phyloP scores from a whole-genome alignment of 1,140 invertebrate genomes.

The Melipona quadrifasciata region DNA sequence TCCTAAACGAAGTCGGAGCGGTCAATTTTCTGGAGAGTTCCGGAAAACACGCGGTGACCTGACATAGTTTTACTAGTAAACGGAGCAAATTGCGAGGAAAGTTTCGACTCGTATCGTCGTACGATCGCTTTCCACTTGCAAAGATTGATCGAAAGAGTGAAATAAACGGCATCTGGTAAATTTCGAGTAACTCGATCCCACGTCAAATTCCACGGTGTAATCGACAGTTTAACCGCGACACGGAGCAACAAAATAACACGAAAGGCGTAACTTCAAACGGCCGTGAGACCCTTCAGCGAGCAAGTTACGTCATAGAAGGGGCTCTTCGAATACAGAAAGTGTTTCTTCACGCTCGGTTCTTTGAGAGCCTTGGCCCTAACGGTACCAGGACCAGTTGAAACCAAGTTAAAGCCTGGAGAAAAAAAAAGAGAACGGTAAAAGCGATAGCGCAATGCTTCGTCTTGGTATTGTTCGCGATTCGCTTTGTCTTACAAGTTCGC shows the following conservation, averaged over 20 bases:
- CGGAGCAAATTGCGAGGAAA: conserved; percentile 26
- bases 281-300: conserved; percentile 43
- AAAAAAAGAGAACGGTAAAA: conserved; percentile 52
- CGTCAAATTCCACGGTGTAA: not conserved
- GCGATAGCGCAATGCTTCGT: conserved; percentile 29
- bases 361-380: conserved; percentile 54
- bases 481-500: not conserved
- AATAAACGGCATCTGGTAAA: not conserved
- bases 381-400: conserved; percentile 63
- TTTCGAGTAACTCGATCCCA: not conserved
- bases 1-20: not conserved
- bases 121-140: not conserved
- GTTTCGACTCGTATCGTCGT: not conserved
- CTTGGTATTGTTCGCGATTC: not conserved
- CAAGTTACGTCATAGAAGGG: conserved; percentile 59
- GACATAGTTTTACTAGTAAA: conserved; percentile 48
- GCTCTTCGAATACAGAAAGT: conserved; percentile 60
- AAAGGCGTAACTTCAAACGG: conserved; percentile 33
- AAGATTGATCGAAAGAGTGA: not conserved
- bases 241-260: not conserved
- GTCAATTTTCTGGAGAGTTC: conserved; percentile 41
- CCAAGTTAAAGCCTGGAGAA: conserved; percentile 48
- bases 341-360: conserved; percentile 61
- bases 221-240: not conserved
- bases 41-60: conserved; percentile 36